phyloP scores from a whole-genome alignment of 1,140 invertebrate genomes.

The Ceratina japonica region DNA sequence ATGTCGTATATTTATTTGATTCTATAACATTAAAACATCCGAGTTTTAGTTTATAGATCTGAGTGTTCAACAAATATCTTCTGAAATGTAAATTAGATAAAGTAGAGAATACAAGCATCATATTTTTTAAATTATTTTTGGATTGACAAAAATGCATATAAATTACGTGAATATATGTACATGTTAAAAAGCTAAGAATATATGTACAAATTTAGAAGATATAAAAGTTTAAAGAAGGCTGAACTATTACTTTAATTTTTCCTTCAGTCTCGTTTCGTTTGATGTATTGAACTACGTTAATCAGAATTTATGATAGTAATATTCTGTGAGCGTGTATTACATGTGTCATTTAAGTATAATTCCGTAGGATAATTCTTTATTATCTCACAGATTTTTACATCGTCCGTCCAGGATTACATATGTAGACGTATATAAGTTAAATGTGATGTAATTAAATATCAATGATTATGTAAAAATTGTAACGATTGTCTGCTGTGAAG shows the following conservation, averaged over 20 bases:
- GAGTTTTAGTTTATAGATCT: background rate
- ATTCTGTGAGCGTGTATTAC: no score
- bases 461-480: background rate
- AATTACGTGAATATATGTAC: slow-evolving; percentile 19
- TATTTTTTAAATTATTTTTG: slow-evolving; percentile 1
- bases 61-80: background rate
- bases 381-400: no score
- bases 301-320: no score
- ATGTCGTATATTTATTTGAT: background rate
- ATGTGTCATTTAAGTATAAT: no score
- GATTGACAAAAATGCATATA: background rate
- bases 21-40: background rate
- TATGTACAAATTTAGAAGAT: background rate
- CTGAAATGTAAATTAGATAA: background rate
- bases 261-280: background rate
- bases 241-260: background rate
- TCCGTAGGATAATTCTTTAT: background rate
- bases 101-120: background rate
- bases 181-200: background rate
- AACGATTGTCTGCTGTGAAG: background rate
- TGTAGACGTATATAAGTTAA: background rate
- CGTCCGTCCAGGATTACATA: background rate
- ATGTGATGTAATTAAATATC: background rate
- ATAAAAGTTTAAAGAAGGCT: slow-evolving; percentile 1
- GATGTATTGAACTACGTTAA: no score